Conservation (phyloP, 2,113 vertebrate genomes). For the Micromys minutus region DNA sequence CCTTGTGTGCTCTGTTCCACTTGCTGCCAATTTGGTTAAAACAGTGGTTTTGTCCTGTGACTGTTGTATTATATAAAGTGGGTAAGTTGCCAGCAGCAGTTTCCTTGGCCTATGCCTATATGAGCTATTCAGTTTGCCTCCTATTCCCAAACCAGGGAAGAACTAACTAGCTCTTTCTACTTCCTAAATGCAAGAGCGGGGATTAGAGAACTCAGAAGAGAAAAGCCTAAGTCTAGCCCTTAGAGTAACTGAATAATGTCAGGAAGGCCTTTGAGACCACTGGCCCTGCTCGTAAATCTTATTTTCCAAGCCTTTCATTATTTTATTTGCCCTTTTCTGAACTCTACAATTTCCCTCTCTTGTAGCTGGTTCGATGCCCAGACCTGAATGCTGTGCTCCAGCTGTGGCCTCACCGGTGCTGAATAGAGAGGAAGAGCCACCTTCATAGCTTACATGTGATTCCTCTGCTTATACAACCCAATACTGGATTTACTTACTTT, state of each 20-base stretch:
- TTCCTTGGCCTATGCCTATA: slow-evolving; percentile 28
- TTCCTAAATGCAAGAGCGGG: slow-evolving; percentile 45
- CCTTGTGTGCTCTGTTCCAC: background rate
- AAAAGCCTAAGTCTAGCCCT: slow-evolving; percentile 24
- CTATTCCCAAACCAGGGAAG: slow-evolving; percentile 9
- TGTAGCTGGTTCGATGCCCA: slow-evolving; percentile 82
- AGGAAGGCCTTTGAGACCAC: slow-evolving; percentile 75
- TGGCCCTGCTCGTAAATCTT: slow-evolving; percentile 75
- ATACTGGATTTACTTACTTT: slow-evolving; percentile 81
- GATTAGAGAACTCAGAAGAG: slow-evolving; percentile 25
- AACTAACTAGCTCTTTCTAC: slow-evolving; percentile 45
- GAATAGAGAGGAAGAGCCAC: slow-evolving; percentile 82
- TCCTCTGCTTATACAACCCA: slow-evolving; percentile 80
- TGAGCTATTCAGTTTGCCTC: slow-evolving; percentile 24
- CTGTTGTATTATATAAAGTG: slow-evolving; percentile 57
- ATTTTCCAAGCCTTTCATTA: slow-evolving; percentile 81
- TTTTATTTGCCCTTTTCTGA: slow-evolving; percentile 81
- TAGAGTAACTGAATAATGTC: slow-evolving; percentile 31
- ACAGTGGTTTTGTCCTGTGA: slow-evolving; percentile 65
- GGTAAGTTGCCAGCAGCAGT: slow-evolving; percentile 25
- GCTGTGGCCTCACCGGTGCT: slow-evolving; percentile 82
- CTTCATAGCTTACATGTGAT: slow-evolving; percentile 83
- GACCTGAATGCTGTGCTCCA: slow-evolving; percentile 83
- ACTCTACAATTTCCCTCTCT: slow-evolving; percentile 82
- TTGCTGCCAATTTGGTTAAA: background rate